phyloP scores from a whole-genome alignment of 1,140 invertebrate species.

The Spodoptera frugiperda region DNA sequence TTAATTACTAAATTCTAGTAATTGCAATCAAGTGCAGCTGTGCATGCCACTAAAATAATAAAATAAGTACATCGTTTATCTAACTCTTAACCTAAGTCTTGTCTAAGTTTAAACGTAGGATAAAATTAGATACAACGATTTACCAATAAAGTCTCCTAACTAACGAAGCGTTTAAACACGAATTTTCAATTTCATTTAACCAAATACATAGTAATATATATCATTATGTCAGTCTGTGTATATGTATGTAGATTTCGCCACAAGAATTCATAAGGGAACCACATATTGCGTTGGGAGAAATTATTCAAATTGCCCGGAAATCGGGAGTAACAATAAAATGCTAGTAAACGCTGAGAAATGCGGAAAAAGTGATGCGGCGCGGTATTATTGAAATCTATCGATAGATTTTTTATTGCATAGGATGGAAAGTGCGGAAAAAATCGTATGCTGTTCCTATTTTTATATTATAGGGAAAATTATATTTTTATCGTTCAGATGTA shows the following conservation, averaged over 20 bases:
- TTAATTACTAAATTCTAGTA: too few relatives aligned
- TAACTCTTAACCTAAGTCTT: too few relatives aligned
- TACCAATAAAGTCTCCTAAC: not conserved
- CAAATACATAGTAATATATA: not conserved
- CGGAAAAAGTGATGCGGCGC: not conserved
- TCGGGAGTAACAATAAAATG: slow-evolving; percentile 9
- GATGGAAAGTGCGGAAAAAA: too few relatives aligned
- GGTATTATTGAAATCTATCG: not conserved
- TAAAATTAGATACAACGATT: not conserved
- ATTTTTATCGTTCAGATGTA: too few relatives aligned
- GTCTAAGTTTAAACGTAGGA: too few relatives aligned
- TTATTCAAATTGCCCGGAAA: slow-evolving; percentile 21
- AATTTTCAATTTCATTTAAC: not conserved
- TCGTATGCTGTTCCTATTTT: too few relatives aligned
- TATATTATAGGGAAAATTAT: too few relatives aligned
- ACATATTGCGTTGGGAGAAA: not conserved
- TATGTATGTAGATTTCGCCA: not conserved
- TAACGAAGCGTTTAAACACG: not conserved
- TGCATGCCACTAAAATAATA: too few relatives aligned
- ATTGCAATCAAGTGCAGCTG: too few relatives aligned
- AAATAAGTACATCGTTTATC: too few relatives aligned
- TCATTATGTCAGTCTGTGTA: too few relatives aligned
- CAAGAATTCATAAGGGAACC: not conserved
- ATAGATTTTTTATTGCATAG: not conserved
- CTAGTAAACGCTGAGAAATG: not conserved